Evolutionary conservation across 2,797 vertebrate species (phyloP), one percentile per base, ranked within the genome.

Genomic region (Lemur catta): DNA sequence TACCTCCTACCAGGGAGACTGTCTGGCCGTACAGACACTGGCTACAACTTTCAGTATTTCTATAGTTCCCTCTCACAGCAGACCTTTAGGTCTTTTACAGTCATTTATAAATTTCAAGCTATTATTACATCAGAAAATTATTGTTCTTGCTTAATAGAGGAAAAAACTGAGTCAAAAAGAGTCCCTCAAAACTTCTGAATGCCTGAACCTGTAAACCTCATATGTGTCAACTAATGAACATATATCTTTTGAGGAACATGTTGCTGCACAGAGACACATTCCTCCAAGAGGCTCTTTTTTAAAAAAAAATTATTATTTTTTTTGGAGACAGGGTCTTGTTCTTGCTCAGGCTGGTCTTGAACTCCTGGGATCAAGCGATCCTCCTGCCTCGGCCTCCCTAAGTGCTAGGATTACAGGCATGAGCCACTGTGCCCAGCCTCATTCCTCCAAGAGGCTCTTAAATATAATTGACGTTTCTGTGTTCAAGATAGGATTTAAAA

Each of bases 401-500:
- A 59, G 57, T 28, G 24, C 24, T 59, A 59, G 57, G 26, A 59
- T 59, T 59, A 59, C 26, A 59, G 57, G 57, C 1, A 1, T 59
- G 57, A 59, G 26, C 57, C 57, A 59, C 26, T 12, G 57, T 12
- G 26, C 57, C 26, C 10, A 65, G 33, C 33, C 33, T n/a, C 11
- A 2, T 26, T 69, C 38, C n/a, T 86, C 46, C 5, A 10, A 50
- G 15, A 67, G 65, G 17, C 52, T 93, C 33, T 87, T 35, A 78
- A 84, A n/a, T 35, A 46, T 12, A 61, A 46, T 52, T n/a, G 6
- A 43, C 57, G 10, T 50, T 84, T 89, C n/a, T 33, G 6, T 59
- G 30, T 57, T 91, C 14, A 84, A 93, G 89, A 67, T 41, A 57
- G 50, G 52, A 87, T 96, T 90, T 74, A 55, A 95, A 97, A 76